Evolutionary conservation across 2,797 vertebrate species (phyloP).

Genomic region (Gallinago solitaria): DNA sequence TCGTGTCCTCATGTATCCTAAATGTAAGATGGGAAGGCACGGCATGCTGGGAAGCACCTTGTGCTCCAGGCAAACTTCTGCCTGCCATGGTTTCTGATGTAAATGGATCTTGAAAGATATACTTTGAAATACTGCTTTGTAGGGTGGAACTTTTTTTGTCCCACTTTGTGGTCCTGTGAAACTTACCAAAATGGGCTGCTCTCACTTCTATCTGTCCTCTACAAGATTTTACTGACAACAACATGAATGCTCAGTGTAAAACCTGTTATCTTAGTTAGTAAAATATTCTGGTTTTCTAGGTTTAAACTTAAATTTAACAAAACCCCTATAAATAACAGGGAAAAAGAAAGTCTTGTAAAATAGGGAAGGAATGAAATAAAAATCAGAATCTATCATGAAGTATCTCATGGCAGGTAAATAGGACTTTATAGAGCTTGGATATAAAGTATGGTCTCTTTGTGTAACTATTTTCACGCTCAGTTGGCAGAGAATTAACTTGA

Average conservation of each 20-base stretch:
- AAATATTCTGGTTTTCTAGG: neutral
- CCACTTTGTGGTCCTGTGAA: fast-evolving
- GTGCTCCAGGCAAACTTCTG: neutral
- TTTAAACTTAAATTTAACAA: neutral
- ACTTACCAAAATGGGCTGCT: neutral
- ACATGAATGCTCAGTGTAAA: neutral
- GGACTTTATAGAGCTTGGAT: neutral
- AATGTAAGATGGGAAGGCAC: fast-evolving
- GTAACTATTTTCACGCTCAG: neutral
- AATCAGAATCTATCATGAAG: neutral
- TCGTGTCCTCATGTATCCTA: neutral
- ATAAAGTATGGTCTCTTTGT: neutral
- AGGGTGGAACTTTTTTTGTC: neutral
- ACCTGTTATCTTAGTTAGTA: neutral
- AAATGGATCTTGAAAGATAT: neutral
- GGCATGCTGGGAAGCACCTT: neutral
- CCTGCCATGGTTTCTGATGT: neutral
- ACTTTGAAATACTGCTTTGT: neutral
- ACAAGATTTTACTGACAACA: neutral
- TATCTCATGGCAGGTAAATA: neutral
- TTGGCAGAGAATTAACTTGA: neutral
- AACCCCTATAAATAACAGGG: fast-evolving
- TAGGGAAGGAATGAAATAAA: neutral
- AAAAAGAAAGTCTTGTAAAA: neutral
- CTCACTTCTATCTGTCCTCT: neutral